These are phyloP conservation scores for Alentia gelatinosa DNA, from an alignment of 2,888 invertebrate genomes.

Conservation along the genomic window DNA sequence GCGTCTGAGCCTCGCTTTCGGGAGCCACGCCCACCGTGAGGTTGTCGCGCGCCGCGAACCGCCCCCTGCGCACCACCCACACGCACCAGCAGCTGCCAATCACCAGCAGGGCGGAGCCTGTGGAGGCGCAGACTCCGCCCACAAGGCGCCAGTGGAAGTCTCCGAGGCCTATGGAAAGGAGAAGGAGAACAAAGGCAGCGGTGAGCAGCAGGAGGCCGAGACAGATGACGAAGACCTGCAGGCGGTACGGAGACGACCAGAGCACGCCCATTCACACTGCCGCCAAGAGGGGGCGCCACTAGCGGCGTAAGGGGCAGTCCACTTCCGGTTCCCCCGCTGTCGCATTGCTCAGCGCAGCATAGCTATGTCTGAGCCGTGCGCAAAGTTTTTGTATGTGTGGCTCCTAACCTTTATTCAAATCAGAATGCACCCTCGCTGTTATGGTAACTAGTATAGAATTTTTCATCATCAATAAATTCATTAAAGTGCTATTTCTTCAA, in stretches of 20 bases:
- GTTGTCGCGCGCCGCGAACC: background rate
- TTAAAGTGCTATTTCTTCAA: too few relatives aligned
- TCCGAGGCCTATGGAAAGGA: conserved; percentile 35
- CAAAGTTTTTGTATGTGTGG: too few relatives aligned
- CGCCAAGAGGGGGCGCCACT: too few relatives aligned
- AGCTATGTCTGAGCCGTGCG: too few relatives aligned
- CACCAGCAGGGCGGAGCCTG: conserved; percentile 20
- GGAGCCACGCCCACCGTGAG: background rate
- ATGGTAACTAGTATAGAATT: too few relatives aligned
- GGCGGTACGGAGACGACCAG: conserved; percentile 18
- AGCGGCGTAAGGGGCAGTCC: too few relatives aligned
- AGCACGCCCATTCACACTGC: conserved; percentile 34
- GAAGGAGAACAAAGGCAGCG: conserved; percentile 15
- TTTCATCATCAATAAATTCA: too few relatives aligned
- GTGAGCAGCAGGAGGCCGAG: conserved; percentile 21
- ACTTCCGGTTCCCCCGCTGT: too few relatives aligned
- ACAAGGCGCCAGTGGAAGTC: conserved; percentile 27
- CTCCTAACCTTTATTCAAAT: too few relatives aligned
- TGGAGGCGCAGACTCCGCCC: conserved; percentile 28
- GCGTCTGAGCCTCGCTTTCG: conserved; percentile 32
- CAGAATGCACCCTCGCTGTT: too few relatives aligned
- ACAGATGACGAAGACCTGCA: conserved; percentile 38
- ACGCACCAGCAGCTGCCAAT: conserved; percentile 50
- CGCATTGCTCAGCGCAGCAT: too few relatives aligned
- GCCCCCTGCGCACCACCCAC: conserved; percentile 30